A percentile compares a stretch with the other conserved stretches of the same genome.
These are phyloP conservation scores for Drosophila ambigua DNA, from an alignment of 1,140 invertebrate species.

Conservation along the genomic window DNA sequence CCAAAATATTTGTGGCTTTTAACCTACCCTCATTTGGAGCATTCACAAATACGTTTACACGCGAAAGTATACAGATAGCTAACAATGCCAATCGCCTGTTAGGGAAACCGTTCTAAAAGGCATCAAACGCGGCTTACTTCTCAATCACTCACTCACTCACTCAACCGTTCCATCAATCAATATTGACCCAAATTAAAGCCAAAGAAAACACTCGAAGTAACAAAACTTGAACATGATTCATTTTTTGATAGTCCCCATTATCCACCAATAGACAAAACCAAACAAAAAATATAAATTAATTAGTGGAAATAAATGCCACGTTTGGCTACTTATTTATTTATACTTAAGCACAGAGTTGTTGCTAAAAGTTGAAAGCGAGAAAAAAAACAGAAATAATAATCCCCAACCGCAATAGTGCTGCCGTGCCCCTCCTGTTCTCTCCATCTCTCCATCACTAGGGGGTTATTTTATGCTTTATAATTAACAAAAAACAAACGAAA, in stretches of 20 bases:
- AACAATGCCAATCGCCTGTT: constrained; percentile 24
- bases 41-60: background rate
- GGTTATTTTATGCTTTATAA: constrained; percentile 28
- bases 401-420: constrained; percentile 18
- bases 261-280: background rate
- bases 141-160: constrained; percentile 3
- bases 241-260: constrained; percentile 16
- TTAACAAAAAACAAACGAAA: constrained; percentile 51
- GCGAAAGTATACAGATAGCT: background rate
- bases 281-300: constrained; percentile 23
- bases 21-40: too few relatives aligned
- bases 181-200: constrained; percentile 58
- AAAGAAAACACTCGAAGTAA: constrained; percentile 42
- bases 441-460: constrained; percentile 7
- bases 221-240: constrained; percentile 23
- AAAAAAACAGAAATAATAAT: constrained; percentile 4
- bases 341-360: constrained; percentile 18
- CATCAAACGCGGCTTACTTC: constrained; percentile 17
- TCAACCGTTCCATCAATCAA: constrained; percentile 46
- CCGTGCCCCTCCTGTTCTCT: constrained; percentile 6
- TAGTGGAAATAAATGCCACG: constrained; percentile 26
- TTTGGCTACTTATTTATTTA: constrained; percentile 33
- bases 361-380: constrained; percentile 3
- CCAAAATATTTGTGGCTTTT: background rate
- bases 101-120: constrained; percentile 11